A percentile compares a stretch with the other conserved stretches of the same genome.
Evolutionary conservation across 2,797 vertebrate species (phyloP).

Genomic region (Intellagama lesueurii): DNA sequence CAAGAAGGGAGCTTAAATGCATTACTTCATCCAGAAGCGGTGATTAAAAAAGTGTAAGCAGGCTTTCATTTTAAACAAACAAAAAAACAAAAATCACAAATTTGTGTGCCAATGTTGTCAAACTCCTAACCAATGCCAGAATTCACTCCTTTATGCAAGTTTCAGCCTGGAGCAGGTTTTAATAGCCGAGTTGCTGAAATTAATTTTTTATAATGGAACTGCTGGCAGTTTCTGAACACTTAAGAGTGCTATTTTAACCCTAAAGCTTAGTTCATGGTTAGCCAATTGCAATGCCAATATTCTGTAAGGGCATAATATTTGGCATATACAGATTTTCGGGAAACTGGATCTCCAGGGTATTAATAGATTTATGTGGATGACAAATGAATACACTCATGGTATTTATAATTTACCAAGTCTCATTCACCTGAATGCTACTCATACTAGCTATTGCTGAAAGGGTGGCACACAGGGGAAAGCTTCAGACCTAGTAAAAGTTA

Average conservation of each 20-base stretch:
- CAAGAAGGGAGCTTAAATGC: constrained; percentile 25
- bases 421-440: background rate
- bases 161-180: constrained; percentile 51
- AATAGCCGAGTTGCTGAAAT: constrained; percentile 48
- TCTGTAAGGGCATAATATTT: constrained; percentile 17
- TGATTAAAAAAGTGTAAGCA: background rate
- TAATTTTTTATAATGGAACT: constrained; percentile 53
- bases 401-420: background rate
- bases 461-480: too few species aligned
- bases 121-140: constrained; percentile 57
- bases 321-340: background rate
- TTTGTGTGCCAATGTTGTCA: constrained; percentile 19
- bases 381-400: background rate
- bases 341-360: background rate
- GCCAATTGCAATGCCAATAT: constrained; percentile 26
- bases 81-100: constrained; percentile 16
- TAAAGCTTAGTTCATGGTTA: background rate
- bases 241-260: constrained; percentile 22
- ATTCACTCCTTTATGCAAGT: constrained; percentile 46
- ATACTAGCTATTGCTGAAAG: background rate
- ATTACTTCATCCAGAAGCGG: background rate
- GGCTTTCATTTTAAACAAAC: background rate
- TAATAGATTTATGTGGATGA: background rate
- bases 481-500: too few species aligned
- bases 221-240: constrained; percentile 38